Evolutionary conservation across 2,113 vertebrate genomes (phyloP), one percentile per base, ranked within the genome.

Genomic region (Butorides virescens): DNA sequence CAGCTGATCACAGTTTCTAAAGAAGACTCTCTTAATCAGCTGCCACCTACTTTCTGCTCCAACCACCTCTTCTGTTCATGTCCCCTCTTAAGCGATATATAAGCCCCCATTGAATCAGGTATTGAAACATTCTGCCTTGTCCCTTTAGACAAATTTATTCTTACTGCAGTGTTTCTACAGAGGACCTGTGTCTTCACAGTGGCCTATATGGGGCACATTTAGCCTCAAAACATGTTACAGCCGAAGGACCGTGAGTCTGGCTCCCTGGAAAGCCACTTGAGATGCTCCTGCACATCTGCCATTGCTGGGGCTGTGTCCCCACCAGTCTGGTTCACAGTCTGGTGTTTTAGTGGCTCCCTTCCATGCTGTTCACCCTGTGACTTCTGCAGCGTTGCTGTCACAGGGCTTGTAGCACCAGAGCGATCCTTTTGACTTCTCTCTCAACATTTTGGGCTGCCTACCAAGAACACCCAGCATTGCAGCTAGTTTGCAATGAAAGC

Each of bases 131-230:
- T 70, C 76, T 74, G 8, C n/a, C n/a, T 81, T 58, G 42, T 78
- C 62, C 56, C 10, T 86, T 91, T 36, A 61, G 72, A 36, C 14
- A 58, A 47, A 36, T 86, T 56, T 86, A 22, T 83, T 83, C 47
- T 70, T 70, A n/a, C 39, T 61, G 4, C 2, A 3, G 3, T 90
- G 20, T 76, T 91, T 76, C 46, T 79, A 0, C 3, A 3, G 53
- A 86, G 59, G 56, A 68, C 16, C 21, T 30, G 0, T 22, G 59
- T 53, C 36, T 77, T 81, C 59, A 73, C 10, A 22, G 49, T 61
- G 34, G 17, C 59, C 44, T 86, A 8, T 16, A 8, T 30, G 0
- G 1, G 29, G 27, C 36, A 39, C 0, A 0, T 8, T 50, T 25
- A 79, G 37, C 53, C 46, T 83, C 63, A 72, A 3, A 3, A 50